Base-by-base conservation (phyloP, 92 coral and sea anemone species). In the Plumapathes pennacea region DNA sequence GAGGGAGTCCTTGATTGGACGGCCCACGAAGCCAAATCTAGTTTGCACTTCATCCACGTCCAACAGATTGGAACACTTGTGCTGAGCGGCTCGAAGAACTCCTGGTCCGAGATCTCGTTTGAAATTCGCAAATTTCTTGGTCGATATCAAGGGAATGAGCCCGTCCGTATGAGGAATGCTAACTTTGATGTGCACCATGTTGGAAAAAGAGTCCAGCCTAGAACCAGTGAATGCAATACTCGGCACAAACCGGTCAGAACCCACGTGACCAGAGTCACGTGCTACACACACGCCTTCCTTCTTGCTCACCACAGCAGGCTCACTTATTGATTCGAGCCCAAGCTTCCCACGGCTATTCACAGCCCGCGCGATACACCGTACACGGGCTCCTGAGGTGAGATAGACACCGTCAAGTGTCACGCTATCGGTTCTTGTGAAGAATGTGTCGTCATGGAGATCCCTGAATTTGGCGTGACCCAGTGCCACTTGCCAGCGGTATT, bases 151-250 rank as follows among this genome's bases (percentile, higher is more conserved):
- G 1, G 98, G 98, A 57, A 92, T 50, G 11, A 92, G 72, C 2
- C 98, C 98, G 33, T 92, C 98, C 11, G 87, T 80, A 42, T 92
- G 98, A 1, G 98, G 98, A n/a, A 92, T 53, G 32, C 72, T 69
- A 11, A 92, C 53, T 44, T 77, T 89, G 62, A 92, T 61, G 12
- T 83, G 84, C 26, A 92, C 88, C 95, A 84, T 88, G 62, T 92
- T 92, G 20, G 92, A 83, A 57, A 80, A 68, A 58, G 74, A 67
- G 43, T 71, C 72, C 41, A 61, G 44, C 57, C 88, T 76, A 19
- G 86, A 77, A 8, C 99, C 99, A 3, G 96, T 94, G 41, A 89
- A 94, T 8, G 91, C 77, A 47, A 94, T 84, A 29, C 67, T 80
- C 21, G 96, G 94, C 3, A 84, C 73, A 62, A 89, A 84, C 26